phyloP scores from a whole-genome alignment of 1,140 invertebrate genomes.

The Cheumatopsyche charites region DNA sequence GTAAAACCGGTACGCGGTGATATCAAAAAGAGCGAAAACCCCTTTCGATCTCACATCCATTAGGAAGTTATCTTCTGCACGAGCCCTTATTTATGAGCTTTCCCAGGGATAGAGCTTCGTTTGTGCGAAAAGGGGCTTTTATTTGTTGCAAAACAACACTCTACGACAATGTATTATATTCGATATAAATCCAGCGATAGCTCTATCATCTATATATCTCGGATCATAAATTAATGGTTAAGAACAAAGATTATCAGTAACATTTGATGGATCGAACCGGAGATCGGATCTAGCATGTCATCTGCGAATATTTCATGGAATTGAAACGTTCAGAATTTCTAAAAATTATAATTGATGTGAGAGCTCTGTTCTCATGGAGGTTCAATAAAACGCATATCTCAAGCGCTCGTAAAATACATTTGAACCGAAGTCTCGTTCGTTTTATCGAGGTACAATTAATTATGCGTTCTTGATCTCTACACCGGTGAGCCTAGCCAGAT shows the following conservation, averaged over 20 bases:
- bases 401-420: not conserved
- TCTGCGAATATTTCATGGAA: no score
- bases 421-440: not conserved
- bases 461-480: slow-evolving; percentile 18
- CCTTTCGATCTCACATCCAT: not conserved
- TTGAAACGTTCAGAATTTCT: no score
- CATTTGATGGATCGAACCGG: no score
- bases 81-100: slow-evolving; percentile 2
- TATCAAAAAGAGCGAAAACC: not conserved
- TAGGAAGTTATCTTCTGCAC: slow-evolving; percentile 3
- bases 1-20: not conserved
- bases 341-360: slow-evolving; percentile 3
- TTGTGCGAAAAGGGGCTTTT: no score
- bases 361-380: not conserved
- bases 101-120: not conserved
- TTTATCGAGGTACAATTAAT: slow-evolving; percentile 18
- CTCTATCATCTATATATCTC: no score
- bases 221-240: no score
- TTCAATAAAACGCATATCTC: slow-evolving; percentile 15
- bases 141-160: no score
- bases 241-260: no score
- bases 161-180: no score
- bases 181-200: no score
- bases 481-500: not conserved
- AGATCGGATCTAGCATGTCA: no score